A percentile compares a stretch with the other conserved stretches of the same genome.
Conservation (phyloP, 2,113 vertebrate genomes). For the Chinchilla lanigera region DNA sequence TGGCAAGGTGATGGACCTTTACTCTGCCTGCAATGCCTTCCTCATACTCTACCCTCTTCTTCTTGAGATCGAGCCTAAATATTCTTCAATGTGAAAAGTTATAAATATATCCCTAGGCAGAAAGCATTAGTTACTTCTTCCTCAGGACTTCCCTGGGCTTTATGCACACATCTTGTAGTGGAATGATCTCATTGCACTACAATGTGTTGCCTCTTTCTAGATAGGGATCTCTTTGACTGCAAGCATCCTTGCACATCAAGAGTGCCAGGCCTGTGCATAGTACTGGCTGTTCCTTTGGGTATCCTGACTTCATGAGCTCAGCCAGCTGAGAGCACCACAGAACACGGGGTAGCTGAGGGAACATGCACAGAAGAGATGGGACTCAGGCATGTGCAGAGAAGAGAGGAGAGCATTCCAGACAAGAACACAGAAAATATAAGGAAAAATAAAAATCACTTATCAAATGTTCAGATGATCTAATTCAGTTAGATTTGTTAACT, state of each 20-base stretch:
- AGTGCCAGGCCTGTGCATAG: background rate
- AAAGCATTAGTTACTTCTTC: background rate
- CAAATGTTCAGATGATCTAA: background rate
- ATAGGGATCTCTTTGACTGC: background rate
- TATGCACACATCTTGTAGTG: background rate
- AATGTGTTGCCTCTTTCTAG: background rate
- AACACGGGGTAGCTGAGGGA: background rate
- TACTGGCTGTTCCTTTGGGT: background rate
- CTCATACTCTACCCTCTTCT: background rate
- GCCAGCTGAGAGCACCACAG: background rate
- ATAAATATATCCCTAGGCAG: background rate
- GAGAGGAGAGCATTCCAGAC: background rate
- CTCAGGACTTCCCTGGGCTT: background rate
- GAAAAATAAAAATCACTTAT: background rate
- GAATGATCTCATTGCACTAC: background rate
- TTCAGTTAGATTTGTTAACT: too few species aligned
- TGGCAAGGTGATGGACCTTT: background rate
- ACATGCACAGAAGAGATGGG: background rate
- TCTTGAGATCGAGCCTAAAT: background rate
- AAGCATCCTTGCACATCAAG: background rate
- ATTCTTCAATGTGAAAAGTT: background rate
- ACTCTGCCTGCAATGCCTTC: background rate
- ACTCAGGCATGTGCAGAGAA: background rate
- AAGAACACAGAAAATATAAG: background rate
- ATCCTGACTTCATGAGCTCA: background rate